These are phyloP conservation scores for Cavia porcellus DNA, from an alignment of 2,113 vertebrate species.

Conservation along the genomic window DNA sequence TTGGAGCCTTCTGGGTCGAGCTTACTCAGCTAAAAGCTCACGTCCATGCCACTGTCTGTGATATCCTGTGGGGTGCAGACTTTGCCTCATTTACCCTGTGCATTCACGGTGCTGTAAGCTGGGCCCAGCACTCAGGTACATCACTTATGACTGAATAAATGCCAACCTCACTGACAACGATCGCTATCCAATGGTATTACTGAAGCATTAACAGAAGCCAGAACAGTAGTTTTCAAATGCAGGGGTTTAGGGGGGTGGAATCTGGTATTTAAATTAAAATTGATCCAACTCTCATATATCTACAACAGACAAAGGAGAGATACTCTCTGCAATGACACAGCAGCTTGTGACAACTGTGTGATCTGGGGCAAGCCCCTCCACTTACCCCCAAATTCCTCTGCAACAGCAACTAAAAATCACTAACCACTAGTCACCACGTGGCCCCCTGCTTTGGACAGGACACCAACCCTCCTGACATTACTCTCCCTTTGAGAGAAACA, in stretches of 20 bases:
- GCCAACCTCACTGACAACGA: background rate
- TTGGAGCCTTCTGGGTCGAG: slow-evolving; percentile 39
- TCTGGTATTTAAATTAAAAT: background rate
- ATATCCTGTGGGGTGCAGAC: slow-evolving; percentile 33
- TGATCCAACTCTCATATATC: background rate
- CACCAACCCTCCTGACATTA: background rate
- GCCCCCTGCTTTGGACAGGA: background rate
- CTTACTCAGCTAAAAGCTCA: slow-evolving; percentile 75
- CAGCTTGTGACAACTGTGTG: background rate
- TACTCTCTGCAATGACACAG: background rate
- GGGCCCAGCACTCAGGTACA: slow-evolving; percentile 11
- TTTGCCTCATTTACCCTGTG: background rate
- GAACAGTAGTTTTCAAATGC: background rate
- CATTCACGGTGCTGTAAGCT: background rate
- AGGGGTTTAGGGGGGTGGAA: background rate
- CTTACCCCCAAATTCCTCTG: background rate
- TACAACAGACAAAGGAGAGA: background rate
- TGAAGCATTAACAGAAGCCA: background rate
- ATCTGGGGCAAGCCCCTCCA: background rate
- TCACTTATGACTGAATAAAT: background rate
- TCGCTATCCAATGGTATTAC: background rate
- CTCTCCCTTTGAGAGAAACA: background rate
- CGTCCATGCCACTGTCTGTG: background rate
- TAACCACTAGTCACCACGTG: background rate
- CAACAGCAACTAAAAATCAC: slow-evolving; percentile 26